Evolutionary conservation across 2,113 vertebrate genomes (phyloP).

Genomic region (Dicaeum eximium): DNA sequence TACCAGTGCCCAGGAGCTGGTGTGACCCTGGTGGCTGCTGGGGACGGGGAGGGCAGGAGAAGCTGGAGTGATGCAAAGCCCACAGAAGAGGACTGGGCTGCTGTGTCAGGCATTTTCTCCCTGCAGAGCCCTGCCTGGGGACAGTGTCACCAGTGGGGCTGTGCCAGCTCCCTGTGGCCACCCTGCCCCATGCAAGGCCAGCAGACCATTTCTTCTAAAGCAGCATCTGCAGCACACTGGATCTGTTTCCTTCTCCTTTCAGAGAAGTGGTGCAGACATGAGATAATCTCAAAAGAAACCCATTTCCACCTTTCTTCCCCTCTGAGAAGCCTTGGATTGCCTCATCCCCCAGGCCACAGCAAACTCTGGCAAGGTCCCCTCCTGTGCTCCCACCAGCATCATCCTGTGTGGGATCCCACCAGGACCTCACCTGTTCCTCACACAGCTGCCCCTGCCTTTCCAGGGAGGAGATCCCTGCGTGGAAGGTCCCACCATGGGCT

Average conservation of each 20-base stretch:
- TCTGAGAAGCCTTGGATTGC: neutral
- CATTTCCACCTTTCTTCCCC: neutral
- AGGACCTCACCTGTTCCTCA: neutral
- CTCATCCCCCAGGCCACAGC: neutral
- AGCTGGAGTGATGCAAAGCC: neutral
- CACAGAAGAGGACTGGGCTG: neutral
- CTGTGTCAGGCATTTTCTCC: neutral
- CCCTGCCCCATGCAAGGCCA: neutral
- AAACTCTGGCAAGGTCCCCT: neutral
- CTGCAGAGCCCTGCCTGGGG: neutral
- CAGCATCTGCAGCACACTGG: neutral
- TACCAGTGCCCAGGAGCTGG: neutral
- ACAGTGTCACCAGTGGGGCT: neutral
- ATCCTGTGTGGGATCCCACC: accelerated
- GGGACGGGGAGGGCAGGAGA: neutral
- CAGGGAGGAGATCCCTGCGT: neutral
- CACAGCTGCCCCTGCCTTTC: neutral
- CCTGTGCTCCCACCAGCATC: neutral
- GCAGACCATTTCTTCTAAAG: neutral
- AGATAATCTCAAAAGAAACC: neutral
- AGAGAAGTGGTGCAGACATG: neutral
- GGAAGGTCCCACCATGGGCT: neutral
- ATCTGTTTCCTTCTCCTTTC: constrained; percentile 10
- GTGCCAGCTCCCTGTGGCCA: neutral
- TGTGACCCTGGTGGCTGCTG: neutral